Conservation (phyloP, 2,113 vertebrate species). For the Pygoscelis antarcticus region DNA sequence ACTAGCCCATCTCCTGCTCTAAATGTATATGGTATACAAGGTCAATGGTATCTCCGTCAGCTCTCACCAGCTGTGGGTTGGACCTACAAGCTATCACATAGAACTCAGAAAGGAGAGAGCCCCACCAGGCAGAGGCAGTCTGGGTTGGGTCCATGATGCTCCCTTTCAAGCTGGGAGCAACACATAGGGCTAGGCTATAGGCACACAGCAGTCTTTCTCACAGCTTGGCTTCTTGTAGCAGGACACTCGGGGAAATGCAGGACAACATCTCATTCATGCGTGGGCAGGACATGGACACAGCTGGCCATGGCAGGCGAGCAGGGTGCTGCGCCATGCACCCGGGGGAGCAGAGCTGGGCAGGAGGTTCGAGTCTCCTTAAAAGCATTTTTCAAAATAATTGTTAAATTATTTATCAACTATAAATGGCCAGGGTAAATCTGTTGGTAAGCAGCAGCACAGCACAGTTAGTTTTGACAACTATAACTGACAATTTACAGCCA, state of each 20-base stretch:
- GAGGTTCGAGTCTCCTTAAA: neutral
- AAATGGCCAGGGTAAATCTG: constrained; percentile 20
- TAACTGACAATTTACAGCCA: neutral
- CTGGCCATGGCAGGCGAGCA: fast-evolving
- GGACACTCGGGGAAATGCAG: neutral
- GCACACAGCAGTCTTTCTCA: neutral
- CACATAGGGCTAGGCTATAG: neutral
- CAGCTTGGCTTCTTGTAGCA: neutral
- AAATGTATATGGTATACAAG: neutral
- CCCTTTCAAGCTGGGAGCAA: neutral
- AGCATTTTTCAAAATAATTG: neutral
- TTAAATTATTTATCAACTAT: neutral
- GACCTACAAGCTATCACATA: neutral
- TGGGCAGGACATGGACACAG: neutral
- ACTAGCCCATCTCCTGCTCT: neutral
- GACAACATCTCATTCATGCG: fast-evolving
- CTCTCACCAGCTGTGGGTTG: neutral
- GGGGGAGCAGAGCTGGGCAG: neutral
- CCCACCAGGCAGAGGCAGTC: neutral
- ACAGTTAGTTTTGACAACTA: neutral
- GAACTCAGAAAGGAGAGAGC: neutral
- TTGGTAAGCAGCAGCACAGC: neutral
- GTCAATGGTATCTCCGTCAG: neutral
- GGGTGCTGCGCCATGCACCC: neutral
- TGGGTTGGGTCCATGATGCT: neutral